Percentiles rank a stretch among this genome's conserved stretches.
phyloP scores from a whole-genome alignment of 2,797 vertebrate genomes.

The Eleutherodactylus coqui region DNA sequence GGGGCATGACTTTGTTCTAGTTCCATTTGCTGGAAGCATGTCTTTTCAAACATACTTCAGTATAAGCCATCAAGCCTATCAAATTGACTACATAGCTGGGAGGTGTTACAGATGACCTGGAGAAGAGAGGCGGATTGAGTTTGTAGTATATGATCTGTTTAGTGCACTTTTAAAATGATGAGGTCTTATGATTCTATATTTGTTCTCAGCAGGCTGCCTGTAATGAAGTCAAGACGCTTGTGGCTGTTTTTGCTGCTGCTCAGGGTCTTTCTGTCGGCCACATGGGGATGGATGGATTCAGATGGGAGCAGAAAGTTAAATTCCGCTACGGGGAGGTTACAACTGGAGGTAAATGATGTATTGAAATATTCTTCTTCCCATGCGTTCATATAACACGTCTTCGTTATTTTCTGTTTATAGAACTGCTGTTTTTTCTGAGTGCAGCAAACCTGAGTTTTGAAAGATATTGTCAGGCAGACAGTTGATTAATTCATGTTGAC shows the following conservation, averaged over 20 bases:
- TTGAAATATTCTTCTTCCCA: conserved; percentile 24
- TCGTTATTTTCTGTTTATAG: background rate
- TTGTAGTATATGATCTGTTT: conserved; percentile 28
- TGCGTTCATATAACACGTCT: conserved; percentile 1
- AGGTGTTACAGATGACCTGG: conserved; percentile 26
- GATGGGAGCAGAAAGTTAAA: conserved; percentile 70
- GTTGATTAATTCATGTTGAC: conserved; percentile 25
- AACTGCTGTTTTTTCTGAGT: background rate
- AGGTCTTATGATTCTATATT: conserved; percentile 63
- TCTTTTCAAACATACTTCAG: background rate
- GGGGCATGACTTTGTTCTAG: background rate
- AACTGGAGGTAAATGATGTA: conserved; percentile 77
- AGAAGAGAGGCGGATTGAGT: conserved; percentile 2
- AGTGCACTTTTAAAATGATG: conserved; percentile 44
- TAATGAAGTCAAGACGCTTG: conserved; percentile 82
- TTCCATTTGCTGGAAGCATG: conserved; percentile 1
- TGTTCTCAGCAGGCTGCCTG: conserved; percentile 74
- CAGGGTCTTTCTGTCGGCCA: conserved; percentile 74
- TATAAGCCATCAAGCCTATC: background rate
- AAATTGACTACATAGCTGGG: conserved; percentile 31
- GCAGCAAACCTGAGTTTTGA: background rate
- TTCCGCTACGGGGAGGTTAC: conserved; percentile 66
- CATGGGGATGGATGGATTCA: conserved; percentile 74
- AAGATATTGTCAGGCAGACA: background rate
- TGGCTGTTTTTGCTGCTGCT: conserved; percentile 83